These are phyloP conservation scores for Ennomos fuscantarius DNA, from an alignment of 2,888 invertebrate species.

Conservation along the genomic window DNA sequence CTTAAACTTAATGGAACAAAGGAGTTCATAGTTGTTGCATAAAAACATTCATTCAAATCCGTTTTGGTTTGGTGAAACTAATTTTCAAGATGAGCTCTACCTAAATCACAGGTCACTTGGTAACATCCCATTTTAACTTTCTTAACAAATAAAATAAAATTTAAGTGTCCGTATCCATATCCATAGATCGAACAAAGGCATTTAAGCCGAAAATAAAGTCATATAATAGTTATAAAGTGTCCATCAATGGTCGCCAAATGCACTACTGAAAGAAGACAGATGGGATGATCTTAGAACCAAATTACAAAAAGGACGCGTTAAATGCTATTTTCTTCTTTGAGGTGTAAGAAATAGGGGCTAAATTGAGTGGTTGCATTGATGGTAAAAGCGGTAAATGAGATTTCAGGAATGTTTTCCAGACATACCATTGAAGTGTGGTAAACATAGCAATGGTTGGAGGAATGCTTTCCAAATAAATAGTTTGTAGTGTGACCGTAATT, in stretches of 20 bases:
- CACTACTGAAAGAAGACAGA: conserved; percentile 54
- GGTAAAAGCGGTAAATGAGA: conserved; percentile 26
- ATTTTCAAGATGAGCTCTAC: no score
- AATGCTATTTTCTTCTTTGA: conserved; percentile 16
- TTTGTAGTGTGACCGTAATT: conserved; percentile 26
- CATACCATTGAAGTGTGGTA: conserved; percentile 40
- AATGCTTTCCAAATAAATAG: conserved; percentile 38
- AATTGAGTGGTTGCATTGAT: conserved; percentile 5
- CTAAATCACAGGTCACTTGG: no score
- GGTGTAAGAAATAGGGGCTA: conserved; percentile 8
- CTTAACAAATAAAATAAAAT: conserved; percentile 18
- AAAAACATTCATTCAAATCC: no score
- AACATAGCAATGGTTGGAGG: conserved; percentile 36
- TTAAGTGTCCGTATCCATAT: conserved; percentile 7
- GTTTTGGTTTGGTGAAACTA: no score
- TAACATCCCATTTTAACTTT: conserved; percentile 1
- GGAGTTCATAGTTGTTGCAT: no score
- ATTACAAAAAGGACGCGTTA: conserved; percentile 14
- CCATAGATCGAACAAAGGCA: conserved; percentile 31
- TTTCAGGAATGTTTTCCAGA: conserved; percentile 40
- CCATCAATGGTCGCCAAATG: conserved; percentile 57
- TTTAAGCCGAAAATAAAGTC: conserved; percentile 50
- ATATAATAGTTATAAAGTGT: conserved; percentile 52
- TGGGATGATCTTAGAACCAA: conserved; percentile 32
- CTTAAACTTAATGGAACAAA: no score